phyloP scores from a whole-genome alignment of 2,797 vertebrate genomes.

The Gallinago solitaria region DNA sequence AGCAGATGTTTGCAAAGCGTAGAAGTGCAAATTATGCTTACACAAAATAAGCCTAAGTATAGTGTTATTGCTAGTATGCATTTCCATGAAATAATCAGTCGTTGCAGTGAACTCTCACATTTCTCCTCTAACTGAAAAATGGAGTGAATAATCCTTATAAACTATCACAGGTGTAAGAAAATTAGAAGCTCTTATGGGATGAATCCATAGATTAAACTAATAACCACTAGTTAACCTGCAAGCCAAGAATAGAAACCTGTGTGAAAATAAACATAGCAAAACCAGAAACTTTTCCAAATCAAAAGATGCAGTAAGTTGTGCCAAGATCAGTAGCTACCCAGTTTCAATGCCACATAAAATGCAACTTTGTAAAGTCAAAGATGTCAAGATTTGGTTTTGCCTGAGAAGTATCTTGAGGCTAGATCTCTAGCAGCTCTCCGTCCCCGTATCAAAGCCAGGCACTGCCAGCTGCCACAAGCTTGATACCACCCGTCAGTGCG shows the following conservation, averaged over 20 bases:
- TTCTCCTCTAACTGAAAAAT: neutral
- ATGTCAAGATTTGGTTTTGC: neutral
- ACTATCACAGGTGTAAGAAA: neutral
- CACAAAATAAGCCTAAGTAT: neutral
- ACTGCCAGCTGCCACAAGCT: neutral
- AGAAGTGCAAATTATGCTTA: neutral
- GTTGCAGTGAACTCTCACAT: neutral
- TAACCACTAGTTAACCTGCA: neutral
- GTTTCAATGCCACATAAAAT: neutral
- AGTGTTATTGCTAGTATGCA: neutral
- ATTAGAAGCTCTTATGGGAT: neutral
- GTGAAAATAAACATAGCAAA: neutral
- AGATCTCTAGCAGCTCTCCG: neutral
- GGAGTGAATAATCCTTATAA: neutral
- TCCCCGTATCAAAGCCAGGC: neutral
- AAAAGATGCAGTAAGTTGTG: neutral
- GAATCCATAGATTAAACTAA: neutral
- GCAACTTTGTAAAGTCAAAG: neutral
- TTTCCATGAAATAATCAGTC: neutral
- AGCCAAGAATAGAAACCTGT: neutral
- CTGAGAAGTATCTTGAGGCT: neutral
- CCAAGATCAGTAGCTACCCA: neutral
- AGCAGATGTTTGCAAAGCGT: neutral
- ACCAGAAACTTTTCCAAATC: neutral
- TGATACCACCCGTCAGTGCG: fast-evolving